Evolutionary conservation across 30 jellyfish, hydroid and myxozoan genomes (phyloP), one percentile per base, ranked within the genome.

Genomic region (Cassiopea andromeda): DNA sequence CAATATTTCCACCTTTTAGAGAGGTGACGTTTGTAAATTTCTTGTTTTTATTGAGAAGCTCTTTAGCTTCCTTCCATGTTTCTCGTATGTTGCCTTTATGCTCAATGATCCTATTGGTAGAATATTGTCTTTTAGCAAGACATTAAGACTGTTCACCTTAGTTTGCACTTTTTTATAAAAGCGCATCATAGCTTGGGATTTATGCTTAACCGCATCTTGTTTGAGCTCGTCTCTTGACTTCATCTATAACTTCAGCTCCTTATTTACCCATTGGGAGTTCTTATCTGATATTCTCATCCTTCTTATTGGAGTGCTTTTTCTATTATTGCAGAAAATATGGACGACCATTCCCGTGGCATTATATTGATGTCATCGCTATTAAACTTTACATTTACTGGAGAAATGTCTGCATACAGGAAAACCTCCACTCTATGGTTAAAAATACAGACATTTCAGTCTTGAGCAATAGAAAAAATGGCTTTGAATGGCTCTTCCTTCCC

Each of bases 81-180:
- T 54, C 64, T 10, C 10, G 7, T 10, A 54, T 54, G 12, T 54
- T 54, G 12, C 64, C 64, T 10, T 54, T 6, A 54, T 54, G 64
- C 10, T 54, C 64, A 6, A 54, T 54, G 12, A 54, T 54, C 12
- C 12, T 6, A 3, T 54, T 3, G 64, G 50, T 70, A 27, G 27
- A 70, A 70, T 70, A 70, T 70, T 70, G 79, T 54, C 79, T 19
- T 18, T 0, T 70, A 43, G 79, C 38, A 70, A 17, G 7, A 19
- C 79, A 70, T 70, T 19, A 70, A 70, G 79, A 16, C 79, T 70
- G 79, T 70, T 70, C 79, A 70, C 79, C 50, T 16, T 70, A 70
- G n/a, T 70, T 15, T 38, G 54, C 54, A 18, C 79, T 19, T 13
- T 75, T 43, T 75, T 43, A 75, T 46, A 46, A 0, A 4, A 7